These are phyloP conservation scores for Agrochola circellaris DNA, from an alignment of 2,888 invertebrate genomes.

Conservation along the genomic window DNA sequence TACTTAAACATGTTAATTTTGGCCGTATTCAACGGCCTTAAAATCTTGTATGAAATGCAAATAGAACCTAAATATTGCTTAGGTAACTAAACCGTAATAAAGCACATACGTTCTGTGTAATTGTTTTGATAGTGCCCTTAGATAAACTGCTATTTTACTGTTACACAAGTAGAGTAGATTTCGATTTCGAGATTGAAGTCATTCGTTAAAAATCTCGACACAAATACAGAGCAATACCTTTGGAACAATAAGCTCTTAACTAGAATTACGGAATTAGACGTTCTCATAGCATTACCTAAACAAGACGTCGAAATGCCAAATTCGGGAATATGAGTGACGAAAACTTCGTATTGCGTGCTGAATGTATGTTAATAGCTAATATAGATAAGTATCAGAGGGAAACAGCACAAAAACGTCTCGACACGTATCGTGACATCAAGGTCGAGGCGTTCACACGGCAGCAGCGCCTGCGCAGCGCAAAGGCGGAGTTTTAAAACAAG, in stretches of 20 bases:
- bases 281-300: slow-evolving; percentile 54
- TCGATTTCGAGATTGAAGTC: not conserved
- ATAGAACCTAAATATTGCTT: slow-evolving; percentile 46
- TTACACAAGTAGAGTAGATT: not conserved
- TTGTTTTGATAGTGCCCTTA: slow-evolving; percentile 7
- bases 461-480: slow-evolving; percentile 67
- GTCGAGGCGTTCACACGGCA: slow-evolving; percentile 85
- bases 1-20: slow-evolving; percentile 45
- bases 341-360: slow-evolving; percentile 45
- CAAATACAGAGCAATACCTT: slow-evolving; percentile 28
- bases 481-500: slow-evolving; percentile 55
- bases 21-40: slow-evolving; percentile 46
- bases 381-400: slow-evolving; percentile 68
- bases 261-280: slow-evolving; percentile 18
- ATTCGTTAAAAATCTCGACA: not conserved
- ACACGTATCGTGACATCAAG: slow-evolving; percentile 79
- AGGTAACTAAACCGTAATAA: slow-evolving; percentile 33
- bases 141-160: not conserved
- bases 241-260: slow-evolving; percentile 38
- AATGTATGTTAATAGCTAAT: slow-evolving; percentile 64
- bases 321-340: slow-evolving; percentile 46
- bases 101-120: slow-evolving; percentile 17
- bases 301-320: slow-evolving; percentile 35
- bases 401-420: slow-evolving; percentile 70
- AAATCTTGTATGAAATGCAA: slow-evolving; percentile 47